Base-by-base conservation (phyloP, 2,113 vertebrate species). In the Lampris incognitus region DNA sequence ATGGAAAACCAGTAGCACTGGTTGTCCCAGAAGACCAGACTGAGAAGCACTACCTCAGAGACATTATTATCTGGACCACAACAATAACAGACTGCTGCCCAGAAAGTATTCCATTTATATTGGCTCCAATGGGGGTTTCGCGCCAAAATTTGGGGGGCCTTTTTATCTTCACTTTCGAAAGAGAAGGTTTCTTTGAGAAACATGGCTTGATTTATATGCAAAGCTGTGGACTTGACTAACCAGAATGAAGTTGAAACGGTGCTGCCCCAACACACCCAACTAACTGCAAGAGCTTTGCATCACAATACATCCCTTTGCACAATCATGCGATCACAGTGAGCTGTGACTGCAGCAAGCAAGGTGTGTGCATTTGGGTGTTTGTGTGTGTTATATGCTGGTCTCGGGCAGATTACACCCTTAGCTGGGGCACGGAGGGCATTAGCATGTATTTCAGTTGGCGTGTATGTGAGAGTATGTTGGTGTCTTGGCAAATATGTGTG, bases 241-340 rank as follows among this genome's bases (percentile, higher is more conserved):
- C 44, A 42, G 66, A 60, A 3, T 2, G 2, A 2, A 51, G 56
- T 9, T 67, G 3, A 36, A 69, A 71, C 56, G 50, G 44, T 24
- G 6, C 0, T 37, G 67, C 13, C 36, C 48, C 58, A 79, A 76
- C 63, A 77, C 76, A 69, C 78, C 81, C 71, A 48, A 42, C 51
- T 24, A 24, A 54, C 69, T 72, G 42, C 44, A 38, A 70, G 3
- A 9, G 50, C 38, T 50, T 76, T 69, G 64, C n/a, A 78, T 60
- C 52, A 74, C 71, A 74, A 66, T 67, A 69, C 73, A 80, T 42
- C 59, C 52, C 65, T 88, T 81, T 79, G 38, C 65, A 85, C 75
- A 82, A 78, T 63, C 7, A 68, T 68, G 48, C 55, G 77, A 59
- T 81, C 46, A 69, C 24, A 66, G 50, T 61, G 39, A 79, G 38